phyloP scores from a whole-genome alignment of 2,888 invertebrate species.

The Stomorhina lunata region DNA sequence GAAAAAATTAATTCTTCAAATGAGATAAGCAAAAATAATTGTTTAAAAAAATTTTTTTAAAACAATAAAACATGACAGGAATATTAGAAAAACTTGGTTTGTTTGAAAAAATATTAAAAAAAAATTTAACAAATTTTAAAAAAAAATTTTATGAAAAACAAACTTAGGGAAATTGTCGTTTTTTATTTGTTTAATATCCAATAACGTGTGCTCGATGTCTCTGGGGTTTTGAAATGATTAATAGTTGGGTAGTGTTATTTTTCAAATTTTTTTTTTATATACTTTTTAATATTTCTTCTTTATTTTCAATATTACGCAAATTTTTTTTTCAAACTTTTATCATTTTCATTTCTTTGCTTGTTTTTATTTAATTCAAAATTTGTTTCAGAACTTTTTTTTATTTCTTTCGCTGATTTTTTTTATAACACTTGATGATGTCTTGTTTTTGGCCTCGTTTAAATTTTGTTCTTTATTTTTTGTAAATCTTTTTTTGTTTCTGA shows the following conservation, averaged over 20 bases:
- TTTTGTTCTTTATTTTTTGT: constrained; percentile 13
- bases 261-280: too few species aligned
- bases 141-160: background rate
- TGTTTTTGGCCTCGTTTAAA: constrained; percentile 56
- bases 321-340: constrained; percentile 5
- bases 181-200: background rate
- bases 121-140: background rate
- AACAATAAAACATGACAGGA: constrained; percentile 52
- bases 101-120: background rate
- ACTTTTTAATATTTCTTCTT: background rate
- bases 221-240: constrained; percentile 40
- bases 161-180: background rate
- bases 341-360: constrained; percentile 4
- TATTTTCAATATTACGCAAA: constrained; percentile 25
- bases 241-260: too few species aligned
- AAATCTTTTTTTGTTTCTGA: background rate
- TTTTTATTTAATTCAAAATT: constrained; percentile 16
- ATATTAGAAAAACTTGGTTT: constrained; percentile 12
- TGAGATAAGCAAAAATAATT: constrained; percentile 4
- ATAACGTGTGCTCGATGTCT: constrained; percentile 49
- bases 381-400: constrained; percentile 35
- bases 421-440: constrained; percentile 52
- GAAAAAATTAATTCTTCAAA: background rate
- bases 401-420: constrained; percentile 7
- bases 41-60: constrained; percentile 30